phyloP scores from a whole-genome alignment of 1,140 invertebrate genomes.

The Phymastichus coffea region DNA sequence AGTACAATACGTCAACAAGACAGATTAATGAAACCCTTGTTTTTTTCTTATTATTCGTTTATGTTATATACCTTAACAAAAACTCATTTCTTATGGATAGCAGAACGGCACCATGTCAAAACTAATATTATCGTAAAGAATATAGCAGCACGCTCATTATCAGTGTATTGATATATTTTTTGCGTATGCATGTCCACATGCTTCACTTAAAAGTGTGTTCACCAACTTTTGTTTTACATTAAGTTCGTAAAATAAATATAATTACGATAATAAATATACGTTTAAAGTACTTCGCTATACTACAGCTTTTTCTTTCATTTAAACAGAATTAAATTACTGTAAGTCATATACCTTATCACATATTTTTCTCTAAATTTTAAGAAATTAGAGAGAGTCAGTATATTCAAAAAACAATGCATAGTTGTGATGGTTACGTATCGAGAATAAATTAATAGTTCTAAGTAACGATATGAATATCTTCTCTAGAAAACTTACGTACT shows the following conservation, averaged over 20 bases:
- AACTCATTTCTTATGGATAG: background rate
- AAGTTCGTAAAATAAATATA: background rate
- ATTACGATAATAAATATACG: slow-evolving; percentile 2
- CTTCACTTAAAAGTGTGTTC: slow-evolving; percentile 3
- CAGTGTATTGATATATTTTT: slow-evolving; percentile 16
- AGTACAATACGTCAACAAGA: no score
- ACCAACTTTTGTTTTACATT: background rate
- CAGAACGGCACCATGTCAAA: slow-evolving; percentile 4
- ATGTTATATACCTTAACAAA: background rate
- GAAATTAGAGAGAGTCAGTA: no score
- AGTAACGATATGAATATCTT: no score
- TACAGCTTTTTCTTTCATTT: no score
- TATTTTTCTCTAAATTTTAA: no score
- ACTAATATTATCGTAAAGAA: slow-evolving; percentile 15
- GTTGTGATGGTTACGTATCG: background rate
- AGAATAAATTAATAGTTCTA: background rate
- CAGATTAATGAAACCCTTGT: no score
- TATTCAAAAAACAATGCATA: slow-evolving; percentile 5
- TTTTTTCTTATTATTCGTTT: slow-evolving; percentile 5
- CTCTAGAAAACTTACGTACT: no score
- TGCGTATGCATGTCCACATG: slow-evolving; percentile 4
- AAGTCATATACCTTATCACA: no score
- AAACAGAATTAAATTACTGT: no score
- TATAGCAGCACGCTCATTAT: background rate
- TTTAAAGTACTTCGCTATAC: no score